A percentile compares a stretch with the other conserved stretches of the same genome.
phyloP scores from a whole-genome alignment of 2,113 vertebrate genomes.

The Grammomys dolichurus region DNA sequence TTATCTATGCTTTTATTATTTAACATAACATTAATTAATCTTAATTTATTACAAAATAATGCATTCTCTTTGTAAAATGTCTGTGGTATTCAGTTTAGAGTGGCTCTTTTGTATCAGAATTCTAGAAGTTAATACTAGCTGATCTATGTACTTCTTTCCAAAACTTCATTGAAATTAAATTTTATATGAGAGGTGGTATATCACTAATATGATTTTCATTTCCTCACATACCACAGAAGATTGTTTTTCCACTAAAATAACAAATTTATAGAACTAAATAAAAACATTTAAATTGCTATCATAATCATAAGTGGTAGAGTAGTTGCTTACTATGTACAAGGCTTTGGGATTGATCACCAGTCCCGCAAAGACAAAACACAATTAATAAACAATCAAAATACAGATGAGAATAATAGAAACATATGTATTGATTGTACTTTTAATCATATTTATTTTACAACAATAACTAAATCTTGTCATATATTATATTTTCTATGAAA shows the following conservation, averaged over 20 bases:
- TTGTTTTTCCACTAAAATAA: background rate
- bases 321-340: background rate
- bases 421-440: background rate
- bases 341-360: background rate
- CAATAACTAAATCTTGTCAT: background rate
- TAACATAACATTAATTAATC: background rate
- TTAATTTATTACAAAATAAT: background rate
- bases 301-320: background rate
- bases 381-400: background rate
- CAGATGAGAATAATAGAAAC: background rate
- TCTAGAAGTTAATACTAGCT: slow-evolving; percentile 35
- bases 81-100: background rate
- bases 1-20: background rate
- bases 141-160: background rate
- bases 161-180: background rate
- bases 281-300: background rate
- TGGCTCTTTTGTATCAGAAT: background rate
- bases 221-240: background rate
- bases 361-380: background rate
- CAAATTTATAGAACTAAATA: background rate
- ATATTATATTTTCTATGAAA: background rate
- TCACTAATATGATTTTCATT: background rate
- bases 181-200: background rate
- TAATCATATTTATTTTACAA: background rate
- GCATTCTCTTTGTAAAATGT: background rate